Evolutionary conservation across 2,113 vertebrate genomes (phyloP).

Genomic region (Regulus satrapa): DNA sequence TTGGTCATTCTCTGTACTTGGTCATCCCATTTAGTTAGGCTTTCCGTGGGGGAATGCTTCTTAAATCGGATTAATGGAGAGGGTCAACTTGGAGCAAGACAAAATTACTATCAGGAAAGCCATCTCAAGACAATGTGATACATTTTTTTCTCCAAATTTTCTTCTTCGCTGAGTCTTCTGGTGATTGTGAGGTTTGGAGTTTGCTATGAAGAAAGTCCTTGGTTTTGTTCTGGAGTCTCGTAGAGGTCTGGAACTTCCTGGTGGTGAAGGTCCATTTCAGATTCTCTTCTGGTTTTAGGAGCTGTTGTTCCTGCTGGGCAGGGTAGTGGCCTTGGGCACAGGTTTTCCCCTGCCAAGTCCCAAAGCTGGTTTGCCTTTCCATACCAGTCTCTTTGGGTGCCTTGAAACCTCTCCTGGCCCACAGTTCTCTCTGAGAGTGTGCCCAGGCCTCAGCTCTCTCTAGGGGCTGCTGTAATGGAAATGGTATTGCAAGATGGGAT

Average conservation of each 20-base stretch:
- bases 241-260: background rate
- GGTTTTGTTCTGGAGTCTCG: background rate
- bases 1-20: background rate
- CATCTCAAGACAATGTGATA: background rate
- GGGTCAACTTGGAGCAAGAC: background rate
- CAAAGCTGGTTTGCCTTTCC: background rate
- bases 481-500: constrained; percentile 34
- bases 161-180: background rate
- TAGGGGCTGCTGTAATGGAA: constrained; percentile 18
- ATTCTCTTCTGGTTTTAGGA: background rate
- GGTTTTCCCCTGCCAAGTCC: background rate
- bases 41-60: background rate
- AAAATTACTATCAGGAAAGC: background rate
- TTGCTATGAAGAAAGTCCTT: background rate
- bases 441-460: background rate
- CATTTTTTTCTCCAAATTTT: background rate
- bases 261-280: background rate
- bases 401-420: background rate
- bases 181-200: background rate
- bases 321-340: background rate
- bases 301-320: background rate
- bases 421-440: background rate
- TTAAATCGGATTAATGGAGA: background rate
- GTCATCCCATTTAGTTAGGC: background rate
- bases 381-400: background rate